A percentile compares a stretch with the other conserved stretches of the same genome.
phyloP scores from a whole-genome alignment of 2,113 vertebrate species.

The Perognathus longimembris region DNA sequence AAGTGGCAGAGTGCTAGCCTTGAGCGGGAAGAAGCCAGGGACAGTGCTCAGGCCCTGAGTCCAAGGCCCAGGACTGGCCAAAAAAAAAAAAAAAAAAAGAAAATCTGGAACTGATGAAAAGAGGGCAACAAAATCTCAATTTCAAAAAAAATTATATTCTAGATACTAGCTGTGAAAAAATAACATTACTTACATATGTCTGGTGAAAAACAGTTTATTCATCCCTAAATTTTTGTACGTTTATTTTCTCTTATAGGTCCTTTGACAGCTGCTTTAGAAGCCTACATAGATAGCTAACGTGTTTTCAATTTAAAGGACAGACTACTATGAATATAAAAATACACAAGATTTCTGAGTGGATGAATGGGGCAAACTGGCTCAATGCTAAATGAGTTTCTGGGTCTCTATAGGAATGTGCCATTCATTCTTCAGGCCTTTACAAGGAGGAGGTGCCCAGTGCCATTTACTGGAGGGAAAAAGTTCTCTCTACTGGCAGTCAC shows the following conservation, averaged over 20 bases:
- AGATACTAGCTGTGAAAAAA: conserved; percentile 13
- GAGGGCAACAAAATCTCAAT: neutral
- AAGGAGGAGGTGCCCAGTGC: neutral
- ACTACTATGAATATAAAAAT: neutral
- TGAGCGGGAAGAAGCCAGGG: no score
- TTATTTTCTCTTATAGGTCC: neutral
- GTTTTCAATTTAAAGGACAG: conserved; percentile 7
- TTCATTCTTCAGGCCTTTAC: neutral
- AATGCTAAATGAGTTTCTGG: neutral
- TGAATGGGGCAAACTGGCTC: neutral
- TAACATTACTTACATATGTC: neutral
- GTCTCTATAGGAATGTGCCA: neutral
- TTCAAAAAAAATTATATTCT: neutral
- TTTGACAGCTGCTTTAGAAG: conserved; percentile 27
- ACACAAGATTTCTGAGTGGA: neutral
- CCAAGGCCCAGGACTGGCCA: no score
- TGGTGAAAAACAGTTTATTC: neutral
- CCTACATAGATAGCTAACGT: neutral
- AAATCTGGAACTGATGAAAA: neutral
- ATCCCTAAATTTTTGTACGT: no score
- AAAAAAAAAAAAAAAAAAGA: no score
- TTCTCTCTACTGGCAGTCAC: neutral
- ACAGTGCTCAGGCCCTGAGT: no score
- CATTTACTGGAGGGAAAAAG: neutral
- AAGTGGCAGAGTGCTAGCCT: no score